A percentile compares a stretch with the other conserved stretches of the same genome.
Evolutionary conservation across 2,797 vertebrate species (phyloP).

Genomic region (Pempheris klunzingeri): DNA sequence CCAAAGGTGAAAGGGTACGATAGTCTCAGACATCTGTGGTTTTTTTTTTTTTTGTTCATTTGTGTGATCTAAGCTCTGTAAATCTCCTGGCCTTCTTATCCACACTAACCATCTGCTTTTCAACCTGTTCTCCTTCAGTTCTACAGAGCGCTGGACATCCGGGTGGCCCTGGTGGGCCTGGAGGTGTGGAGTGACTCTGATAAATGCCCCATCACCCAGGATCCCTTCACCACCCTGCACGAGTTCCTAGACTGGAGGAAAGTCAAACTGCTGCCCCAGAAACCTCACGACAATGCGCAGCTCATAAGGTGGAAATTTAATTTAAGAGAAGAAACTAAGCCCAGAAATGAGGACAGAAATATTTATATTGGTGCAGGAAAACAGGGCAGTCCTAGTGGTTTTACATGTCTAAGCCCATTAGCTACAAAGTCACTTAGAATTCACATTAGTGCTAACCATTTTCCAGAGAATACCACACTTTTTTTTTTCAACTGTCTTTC

Average conservation of each 20-base stretch:
- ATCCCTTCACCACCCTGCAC: slow-evolving; percentile 95
- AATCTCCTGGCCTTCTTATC: slow-evolving; percentile 2
- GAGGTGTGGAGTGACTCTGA: slow-evolving; percentile 98
- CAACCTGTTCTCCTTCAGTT: slow-evolving; percentile 83
- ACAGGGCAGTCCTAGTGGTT: background rate
- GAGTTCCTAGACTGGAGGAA: slow-evolving; percentile 99
- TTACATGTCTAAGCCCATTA: background rate
- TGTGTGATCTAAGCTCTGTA: slow-evolving; percentile 11
- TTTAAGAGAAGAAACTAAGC: background rate
- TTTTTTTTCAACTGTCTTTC: background rate
- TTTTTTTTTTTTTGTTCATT: slow-evolving; percentile 32
- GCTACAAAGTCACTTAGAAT: background rate
- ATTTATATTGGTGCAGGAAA: background rate
- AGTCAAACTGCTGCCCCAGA: slow-evolving; percentile 93
- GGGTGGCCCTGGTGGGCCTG: slow-evolving; percentile 95
- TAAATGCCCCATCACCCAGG: slow-evolving; percentile 94
- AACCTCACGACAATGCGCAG: slow-evolving; percentile 97
- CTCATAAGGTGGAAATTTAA: slow-evolving; percentile 90
- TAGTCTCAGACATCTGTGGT: slow-evolving; percentile 11
- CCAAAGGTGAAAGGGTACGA: background rate
- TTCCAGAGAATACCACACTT: background rate
- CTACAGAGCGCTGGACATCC: slow-evolving; percentile 95
- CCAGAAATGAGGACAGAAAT: background rate
- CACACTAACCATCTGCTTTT: slow-evolving; percentile 9
- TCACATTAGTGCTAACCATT: background rate